A percentile compares a stretch with the other conserved stretches of the same genome.
phyloP scores from a whole-genome alignment of 2,888 invertebrate genomes.

The Erebia epiphron region DNA sequence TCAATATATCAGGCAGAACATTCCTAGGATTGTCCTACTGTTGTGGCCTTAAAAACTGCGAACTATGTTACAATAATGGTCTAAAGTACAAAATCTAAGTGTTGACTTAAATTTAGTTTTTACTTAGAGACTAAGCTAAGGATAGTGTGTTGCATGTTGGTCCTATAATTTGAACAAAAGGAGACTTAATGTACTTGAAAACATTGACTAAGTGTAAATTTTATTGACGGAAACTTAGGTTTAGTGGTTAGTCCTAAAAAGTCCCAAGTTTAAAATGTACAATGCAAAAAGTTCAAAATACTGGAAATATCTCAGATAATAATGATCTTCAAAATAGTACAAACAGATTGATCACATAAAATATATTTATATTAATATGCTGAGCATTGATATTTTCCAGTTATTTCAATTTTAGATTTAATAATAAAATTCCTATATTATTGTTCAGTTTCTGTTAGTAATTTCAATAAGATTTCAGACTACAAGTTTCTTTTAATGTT shows the following conservation, averaged over 20 bases:
- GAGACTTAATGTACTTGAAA: slow-evolving; percentile 3
- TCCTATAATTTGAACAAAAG: neutral
- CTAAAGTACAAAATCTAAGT: slow-evolving; percentile 66
- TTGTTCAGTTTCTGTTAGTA: too few species aligned
- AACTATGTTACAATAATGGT: slow-evolving; percentile 46
- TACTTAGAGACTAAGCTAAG: slow-evolving; percentile 32
- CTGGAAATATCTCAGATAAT: neutral
- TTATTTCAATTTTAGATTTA: neutral
- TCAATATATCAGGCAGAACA: slow-evolving; percentile 15
- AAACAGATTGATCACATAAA: neutral
- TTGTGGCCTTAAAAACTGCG: slow-evolving; percentile 48
- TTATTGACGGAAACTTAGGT: slow-evolving; percentile 8
- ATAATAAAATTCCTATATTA: neutral
- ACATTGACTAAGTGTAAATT: neutral
- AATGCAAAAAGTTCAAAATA: neutral
- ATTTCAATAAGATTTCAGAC: too few species aligned
- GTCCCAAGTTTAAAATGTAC: slow-evolving; percentile 1
- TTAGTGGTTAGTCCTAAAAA: neutral
- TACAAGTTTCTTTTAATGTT: too few species aligned
- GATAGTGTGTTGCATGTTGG: slow-evolving; percentile 21
- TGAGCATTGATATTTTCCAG: neutral
- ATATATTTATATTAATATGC: neutral
- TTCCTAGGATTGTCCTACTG: slow-evolving; percentile 17
- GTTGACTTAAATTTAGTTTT: slow-evolving; percentile 41
- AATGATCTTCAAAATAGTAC: neutral